phyloP scores from a whole-genome alignment of 2,797 vertebrate species.

The Mormyrops boulengeri region DNA sequence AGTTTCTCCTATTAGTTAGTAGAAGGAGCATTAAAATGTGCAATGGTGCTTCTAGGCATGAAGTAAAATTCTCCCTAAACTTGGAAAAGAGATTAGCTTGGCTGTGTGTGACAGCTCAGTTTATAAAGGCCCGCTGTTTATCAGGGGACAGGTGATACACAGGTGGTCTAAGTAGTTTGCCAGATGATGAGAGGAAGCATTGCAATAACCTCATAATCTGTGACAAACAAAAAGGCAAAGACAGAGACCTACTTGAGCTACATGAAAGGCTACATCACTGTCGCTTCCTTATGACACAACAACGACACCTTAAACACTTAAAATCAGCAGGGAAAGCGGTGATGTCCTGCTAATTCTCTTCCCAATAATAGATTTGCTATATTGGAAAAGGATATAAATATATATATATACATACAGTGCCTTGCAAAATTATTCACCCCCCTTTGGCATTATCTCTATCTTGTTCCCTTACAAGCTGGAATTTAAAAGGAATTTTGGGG shows the following conservation, averaged over 20 bases:
- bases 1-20: slow-evolving; percentile 73
- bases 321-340: background rate
- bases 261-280: slow-evolving; percentile 35
- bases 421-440: no score
- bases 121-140: slow-evolving; percentile 49
- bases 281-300: slow-evolving; percentile 34
- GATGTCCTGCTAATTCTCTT: background rate
- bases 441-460: no score
- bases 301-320: background rate
- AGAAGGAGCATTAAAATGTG: slow-evolving; percentile 66
- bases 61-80: slow-evolving; percentile 63
- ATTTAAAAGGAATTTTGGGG: no score
- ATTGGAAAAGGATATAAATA: no score
- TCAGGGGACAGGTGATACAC: slow-evolving; percentile 44
- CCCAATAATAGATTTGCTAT: background rate
- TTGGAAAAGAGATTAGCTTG: slow-evolving; percentile 66
- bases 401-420: no score
- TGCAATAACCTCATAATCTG: slow-evolving; percentile 41
- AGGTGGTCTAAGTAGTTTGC: slow-evolving; percentile 42
- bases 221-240: slow-evolving; percentile 38
- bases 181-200: slow-evolving; percentile 28
- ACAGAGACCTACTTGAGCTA: slow-evolving; percentile 37
- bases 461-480: no score
- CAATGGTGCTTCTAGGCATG: slow-evolving; percentile 60
- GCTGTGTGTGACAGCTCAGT: slow-evolving; percentile 59